phyloP scores from a whole-genome alignment of 2,113 vertebrate genomes.

The Platichthys stellatus region DNA sequence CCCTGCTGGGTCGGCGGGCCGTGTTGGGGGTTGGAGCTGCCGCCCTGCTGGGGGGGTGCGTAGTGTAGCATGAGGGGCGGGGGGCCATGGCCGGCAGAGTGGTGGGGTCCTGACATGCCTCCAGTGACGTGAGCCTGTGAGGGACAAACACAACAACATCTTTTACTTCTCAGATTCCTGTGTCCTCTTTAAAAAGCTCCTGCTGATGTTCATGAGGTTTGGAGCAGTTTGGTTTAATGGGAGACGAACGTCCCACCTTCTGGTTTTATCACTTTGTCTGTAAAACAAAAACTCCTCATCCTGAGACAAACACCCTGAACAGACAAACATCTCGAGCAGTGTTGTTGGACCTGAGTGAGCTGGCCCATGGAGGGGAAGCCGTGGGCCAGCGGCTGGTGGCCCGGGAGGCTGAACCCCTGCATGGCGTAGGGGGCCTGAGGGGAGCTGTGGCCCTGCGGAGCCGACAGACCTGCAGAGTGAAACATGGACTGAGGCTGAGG shows the following conservation, averaged over 20 bases:
- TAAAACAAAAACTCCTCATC: too few species aligned
- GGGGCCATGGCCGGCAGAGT: constrained; percentile 84
- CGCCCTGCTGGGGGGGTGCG: constrained; percentile 82
- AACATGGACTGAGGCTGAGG: constrained; percentile 88
- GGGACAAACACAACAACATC: background rate
- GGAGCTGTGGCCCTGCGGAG: constrained; percentile 87
- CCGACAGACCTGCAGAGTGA: constrained; percentile 84
- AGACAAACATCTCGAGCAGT: too few species aligned
- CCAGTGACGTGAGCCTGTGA: constrained; percentile 85
- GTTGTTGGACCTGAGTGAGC: constrained; percentile 70
- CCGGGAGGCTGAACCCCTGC: constrained; percentile 86
- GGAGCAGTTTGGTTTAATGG: too few species aligned
- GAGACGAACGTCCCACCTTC: too few species aligned
- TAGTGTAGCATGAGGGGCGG: constrained; percentile 89
- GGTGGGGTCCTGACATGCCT: constrained; percentile 83
- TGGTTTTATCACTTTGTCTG: too few species aligned
- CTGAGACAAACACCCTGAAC: too few species aligned
- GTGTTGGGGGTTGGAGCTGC: constrained; percentile 82
- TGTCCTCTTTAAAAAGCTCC: too few species aligned
- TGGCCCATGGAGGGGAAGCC: constrained; percentile 70
- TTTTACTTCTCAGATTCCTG: too few species aligned
- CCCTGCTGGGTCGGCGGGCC: constrained; percentile 83
- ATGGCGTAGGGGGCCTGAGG: constrained; percentile 87
- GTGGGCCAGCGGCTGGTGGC: constrained; percentile 83
- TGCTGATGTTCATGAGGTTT: too few species aligned